Conservation (phyloP, 2,888 invertebrate genomes). For the Drosophila siamana region DNA sequence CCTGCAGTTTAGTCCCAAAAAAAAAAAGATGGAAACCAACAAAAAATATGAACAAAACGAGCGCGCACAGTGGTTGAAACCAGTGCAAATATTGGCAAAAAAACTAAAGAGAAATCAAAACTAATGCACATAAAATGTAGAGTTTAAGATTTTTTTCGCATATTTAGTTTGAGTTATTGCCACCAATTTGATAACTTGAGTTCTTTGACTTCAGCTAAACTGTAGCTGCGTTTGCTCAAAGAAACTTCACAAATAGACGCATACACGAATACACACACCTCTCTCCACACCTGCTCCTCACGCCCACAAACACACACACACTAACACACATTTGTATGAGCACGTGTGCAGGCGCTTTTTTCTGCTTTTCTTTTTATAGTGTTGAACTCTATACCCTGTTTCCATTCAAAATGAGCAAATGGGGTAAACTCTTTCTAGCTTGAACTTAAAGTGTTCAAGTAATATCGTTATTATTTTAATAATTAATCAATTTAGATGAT, state of each 20-base stretch:
- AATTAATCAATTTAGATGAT: no score
- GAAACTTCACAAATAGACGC: constrained; percentile 56
- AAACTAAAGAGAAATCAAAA: background rate
- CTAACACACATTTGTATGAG: constrained; percentile 36
- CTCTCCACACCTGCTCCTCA: background rate
- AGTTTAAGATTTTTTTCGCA: no score
- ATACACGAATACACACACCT: constrained; percentile 15
- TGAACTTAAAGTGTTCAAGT: no score
- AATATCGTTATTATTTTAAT: no score
- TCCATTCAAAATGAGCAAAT: no score
- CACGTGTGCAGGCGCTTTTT: constrained; percentile 59
- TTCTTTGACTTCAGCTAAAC: background rate
- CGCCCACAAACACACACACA: constrained; percentile 5
- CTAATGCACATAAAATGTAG: no score
- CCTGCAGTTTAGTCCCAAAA: constrained; percentile 34
- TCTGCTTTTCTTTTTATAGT: constrained; percentile 35
- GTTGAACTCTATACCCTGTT: constrained; percentile 18
- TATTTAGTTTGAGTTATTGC: background rate
- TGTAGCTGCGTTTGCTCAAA: constrained; percentile 48
- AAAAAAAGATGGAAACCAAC: constrained; percentile 10
- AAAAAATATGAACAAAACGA: constrained; percentile 14
- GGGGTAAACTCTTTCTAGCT: no score
- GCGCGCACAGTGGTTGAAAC: constrained; percentile 18
- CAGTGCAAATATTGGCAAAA: background rate
- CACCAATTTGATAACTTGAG: background rate